Conservation (phyloP, 2,797 vertebrate species). For the Semotilus atromaculatus region DNA sequence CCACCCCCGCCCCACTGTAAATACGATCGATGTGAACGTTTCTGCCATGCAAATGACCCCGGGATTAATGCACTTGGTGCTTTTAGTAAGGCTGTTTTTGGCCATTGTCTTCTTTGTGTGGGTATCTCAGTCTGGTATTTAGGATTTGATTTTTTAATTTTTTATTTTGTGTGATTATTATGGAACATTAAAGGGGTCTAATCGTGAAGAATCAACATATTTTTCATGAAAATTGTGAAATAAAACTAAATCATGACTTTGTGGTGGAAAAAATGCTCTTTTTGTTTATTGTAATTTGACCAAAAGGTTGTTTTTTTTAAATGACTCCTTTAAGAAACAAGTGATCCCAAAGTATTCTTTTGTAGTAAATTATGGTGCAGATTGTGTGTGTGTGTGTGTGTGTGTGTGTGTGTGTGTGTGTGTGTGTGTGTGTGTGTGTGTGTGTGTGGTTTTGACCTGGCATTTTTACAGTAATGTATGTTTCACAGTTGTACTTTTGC, state of each 20-base stretch:
- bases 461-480: background rate
- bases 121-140: background rate
- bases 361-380: background rate
- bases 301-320: too few relatives aligned
- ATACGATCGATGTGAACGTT: constrained; percentile 35
- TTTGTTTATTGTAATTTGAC: background rate
- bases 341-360: background rate
- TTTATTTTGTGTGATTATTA: background rate
- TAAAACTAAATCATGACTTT: background rate
- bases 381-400: background rate
- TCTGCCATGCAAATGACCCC: constrained; percentile 34
- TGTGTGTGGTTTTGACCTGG: background rate
- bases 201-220: background rate
- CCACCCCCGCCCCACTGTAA: constrained; percentile 45
- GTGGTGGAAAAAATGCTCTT: background rate
- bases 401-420: too few relatives aligned
- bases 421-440: background rate
- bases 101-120: background rate
- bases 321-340: background rate
- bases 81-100: constrained; percentile 22
- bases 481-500: background rate
- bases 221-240: background rate
- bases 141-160: background rate
- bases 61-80: constrained; percentile 34
- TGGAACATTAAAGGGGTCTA: background rate